A percentile compares a stretch with the other conserved stretches of the same genome.
Evolutionary conservation across 1,140 invertebrate species (phyloP).

Genomic region (Pseudobourletiella spinata): DNA sequence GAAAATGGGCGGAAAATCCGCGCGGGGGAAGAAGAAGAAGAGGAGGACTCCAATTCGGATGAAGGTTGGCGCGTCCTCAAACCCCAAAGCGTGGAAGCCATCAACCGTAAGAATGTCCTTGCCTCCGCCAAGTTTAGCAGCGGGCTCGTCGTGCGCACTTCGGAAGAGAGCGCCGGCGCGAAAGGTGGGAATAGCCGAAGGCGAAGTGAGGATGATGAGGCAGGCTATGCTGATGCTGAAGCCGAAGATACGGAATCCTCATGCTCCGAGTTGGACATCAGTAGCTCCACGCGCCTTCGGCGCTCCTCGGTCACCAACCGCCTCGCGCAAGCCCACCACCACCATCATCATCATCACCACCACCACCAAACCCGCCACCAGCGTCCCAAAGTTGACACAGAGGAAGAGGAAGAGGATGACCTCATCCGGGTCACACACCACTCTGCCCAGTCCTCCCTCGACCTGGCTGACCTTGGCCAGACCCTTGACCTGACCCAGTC

Average conservation of each 20-base stretch:
- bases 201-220: slow-evolving; percentile 36
- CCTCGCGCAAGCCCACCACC: neutral
- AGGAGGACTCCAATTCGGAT: slow-evolving; percentile 39
- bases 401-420: slow-evolving; percentile 35
- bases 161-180: slow-evolving; percentile 49
- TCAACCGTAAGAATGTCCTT: slow-evolving; percentile 75
- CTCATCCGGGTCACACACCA: slow-evolving; percentile 2
- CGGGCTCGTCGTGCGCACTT: slow-evolving; percentile 56
- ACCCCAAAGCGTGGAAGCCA: slow-evolving; percentile 64
- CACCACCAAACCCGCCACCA: neutral
- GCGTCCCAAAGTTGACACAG: slow-evolving; percentile 37
- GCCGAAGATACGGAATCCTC: slow-evolving; percentile 33
- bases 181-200: slow-evolving; percentile 43
- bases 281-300: slow-evolving; percentile 27
- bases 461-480: slow-evolving; percentile 20
- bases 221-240: slow-evolving; percentile 34
- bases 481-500: slow-evolving; percentile 21
- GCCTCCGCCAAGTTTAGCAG: slow-evolving; percentile 75
- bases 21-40: slow-evolving; percentile 52
- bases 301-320: neutral
- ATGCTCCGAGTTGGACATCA: slow-evolving; percentile 31
- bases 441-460: slow-evolving; percentile 24
- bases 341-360: neutral
- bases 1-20: slow-evolving; percentile 34
- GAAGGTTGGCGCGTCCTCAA: slow-evolving; percentile 54